Percentiles rank a stretch among this genome's conserved stretches.
These are phyloP conservation scores for Neodon shergylaensis DNA, from an alignment of 2,113 vertebrate genomes.

Conservation along the genomic window DNA sequence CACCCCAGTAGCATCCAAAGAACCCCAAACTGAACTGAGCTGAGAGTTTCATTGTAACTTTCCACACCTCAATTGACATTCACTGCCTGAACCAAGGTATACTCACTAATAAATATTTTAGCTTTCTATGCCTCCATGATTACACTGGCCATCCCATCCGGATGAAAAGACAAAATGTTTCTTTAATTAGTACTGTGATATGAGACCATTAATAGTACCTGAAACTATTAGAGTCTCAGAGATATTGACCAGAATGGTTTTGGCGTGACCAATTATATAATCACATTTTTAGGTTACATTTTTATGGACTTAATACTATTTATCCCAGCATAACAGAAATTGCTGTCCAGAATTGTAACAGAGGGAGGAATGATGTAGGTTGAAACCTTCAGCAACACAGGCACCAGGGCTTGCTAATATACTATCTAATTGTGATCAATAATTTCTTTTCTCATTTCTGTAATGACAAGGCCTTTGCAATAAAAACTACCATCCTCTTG, in stretches of 20 bases:
- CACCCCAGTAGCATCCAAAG: not conserved
- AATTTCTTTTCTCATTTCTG: conserved; percentile 84
- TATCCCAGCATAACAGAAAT: conserved; percentile 79
- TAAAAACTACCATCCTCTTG: conserved; percentile 85
- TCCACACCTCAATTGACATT: conserved; percentile 69
- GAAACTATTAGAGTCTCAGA: conserved; percentile 86
- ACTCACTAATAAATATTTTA: conserved; percentile 87
- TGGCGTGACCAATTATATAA: conserved; percentile 81
- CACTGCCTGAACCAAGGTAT: conserved; percentile 73
- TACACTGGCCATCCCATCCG: conserved; percentile 84
- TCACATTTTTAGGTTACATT: conserved; percentile 83
- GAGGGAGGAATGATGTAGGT: conserved; percentile 50
- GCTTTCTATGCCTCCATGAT: conserved; percentile 81
- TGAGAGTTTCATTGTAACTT: conserved; percentile 62
- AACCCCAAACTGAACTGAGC: not conserved
- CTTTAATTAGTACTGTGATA: conserved; percentile 88
- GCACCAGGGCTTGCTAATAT: conserved; percentile 78
- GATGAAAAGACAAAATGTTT: conserved; percentile 89
- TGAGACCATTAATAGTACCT: conserved; percentile 87
- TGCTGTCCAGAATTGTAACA: conserved; percentile 74
- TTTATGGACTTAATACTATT: conserved; percentile 81
- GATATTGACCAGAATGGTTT: conserved; percentile 86
- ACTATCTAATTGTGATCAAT: conserved; percentile 83
- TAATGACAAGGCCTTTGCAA: conserved; percentile 82
- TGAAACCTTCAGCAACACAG: conserved; percentile 74